Percentiles rank a stretch among this genome's conserved stretches.
phyloP scores from a whole-genome alignment of 2,113 vertebrate genomes.

The Poecile atricapillus region DNA sequence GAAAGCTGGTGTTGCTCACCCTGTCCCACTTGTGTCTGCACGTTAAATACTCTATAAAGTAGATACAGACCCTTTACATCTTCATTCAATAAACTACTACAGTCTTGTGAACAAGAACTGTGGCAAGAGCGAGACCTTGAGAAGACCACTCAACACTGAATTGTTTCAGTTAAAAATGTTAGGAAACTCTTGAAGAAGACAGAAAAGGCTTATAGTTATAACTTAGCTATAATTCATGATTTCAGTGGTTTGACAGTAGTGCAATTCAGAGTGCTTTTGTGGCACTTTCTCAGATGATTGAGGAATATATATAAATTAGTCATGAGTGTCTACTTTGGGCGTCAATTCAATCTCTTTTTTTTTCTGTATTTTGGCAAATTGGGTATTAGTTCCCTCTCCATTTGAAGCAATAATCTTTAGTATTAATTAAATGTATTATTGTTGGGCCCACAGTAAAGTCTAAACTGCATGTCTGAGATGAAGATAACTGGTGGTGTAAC shows the following conservation, averaged over 20 bases:
- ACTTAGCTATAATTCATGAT: not conserved
- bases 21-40: too few relatives aligned
- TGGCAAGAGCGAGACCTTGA: not conserved
- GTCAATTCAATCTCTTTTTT: not conserved
- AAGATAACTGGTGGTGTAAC: not conserved
- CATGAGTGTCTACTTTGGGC: not conserved
- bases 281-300: not conserved
- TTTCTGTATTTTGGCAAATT: not conserved
- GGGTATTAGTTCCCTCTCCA: not conserved
- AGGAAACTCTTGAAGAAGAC: not conserved
- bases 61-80: not conserved
- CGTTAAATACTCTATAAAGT: accelerated
- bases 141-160: accelerated
- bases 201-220: not conserved
- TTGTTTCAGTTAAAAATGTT: not conserved
- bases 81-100: not conserved
- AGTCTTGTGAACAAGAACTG: not conserved
- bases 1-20: accelerated
- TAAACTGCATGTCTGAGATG: not conserved
- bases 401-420: not conserved
- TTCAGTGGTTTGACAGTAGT: not conserved
- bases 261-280: not conserved
- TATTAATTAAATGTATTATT: not conserved
- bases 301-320: not conserved
- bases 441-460: not conserved